These are phyloP conservation scores for Athalia circularis DNA, from an alignment of 2,888 invertebrate genomes.

Conservation along the genomic window DNA sequence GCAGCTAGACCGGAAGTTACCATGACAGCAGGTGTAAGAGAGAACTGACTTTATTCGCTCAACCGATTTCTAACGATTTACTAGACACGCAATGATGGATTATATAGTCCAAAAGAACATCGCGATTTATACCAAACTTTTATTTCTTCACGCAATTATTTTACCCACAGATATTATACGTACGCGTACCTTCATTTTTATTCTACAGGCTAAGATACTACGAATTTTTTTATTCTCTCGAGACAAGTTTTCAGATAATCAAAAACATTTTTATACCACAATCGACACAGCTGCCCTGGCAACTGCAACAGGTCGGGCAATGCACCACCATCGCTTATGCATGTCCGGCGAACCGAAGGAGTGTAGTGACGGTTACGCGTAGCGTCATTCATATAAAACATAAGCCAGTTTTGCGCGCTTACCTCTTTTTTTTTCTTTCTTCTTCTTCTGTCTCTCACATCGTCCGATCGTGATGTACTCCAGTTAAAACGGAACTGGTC, in stretches of 20 bases:
- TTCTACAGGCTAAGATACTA: too few species aligned
- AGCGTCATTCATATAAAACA: slow-evolving; percentile 42
- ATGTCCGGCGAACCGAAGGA: slow-evolving; percentile 15
- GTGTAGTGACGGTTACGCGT: slow-evolving; percentile 15
- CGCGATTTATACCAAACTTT: neutral
- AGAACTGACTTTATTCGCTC: slow-evolving; percentile 41
- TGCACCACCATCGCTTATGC: neutral
- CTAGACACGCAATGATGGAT: slow-evolving; percentile 35
- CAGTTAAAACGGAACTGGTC: slow-evolving; percentile 52
- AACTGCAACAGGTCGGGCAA: slow-evolving; percentile 14
- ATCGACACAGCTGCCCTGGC: slow-evolving; percentile 9
- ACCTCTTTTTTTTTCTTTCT: slow-evolving; percentile 33
- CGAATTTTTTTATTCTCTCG: too few species aligned
- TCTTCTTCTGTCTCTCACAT: slow-evolving; percentile 36
- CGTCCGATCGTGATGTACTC: slow-evolving; percentile 21
- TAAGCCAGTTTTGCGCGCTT: slow-evolving; percentile 29
- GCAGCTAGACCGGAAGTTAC: slow-evolving; percentile 34
- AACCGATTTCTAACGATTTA: slow-evolving; percentile 38
- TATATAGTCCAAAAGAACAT: slow-evolving; percentile 17
- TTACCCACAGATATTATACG: neutral
- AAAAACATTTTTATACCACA: neutral
- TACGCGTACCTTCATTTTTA: too few species aligned
- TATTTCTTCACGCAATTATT: neutral
- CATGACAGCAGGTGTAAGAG: slow-evolving; percentile 38
- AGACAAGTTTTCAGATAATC: too few species aligned